These are phyloP conservation scores for Halictus rubicundus DNA, from an alignment of 1,140 invertebrate genomes.

Conservation along the genomic window DNA sequence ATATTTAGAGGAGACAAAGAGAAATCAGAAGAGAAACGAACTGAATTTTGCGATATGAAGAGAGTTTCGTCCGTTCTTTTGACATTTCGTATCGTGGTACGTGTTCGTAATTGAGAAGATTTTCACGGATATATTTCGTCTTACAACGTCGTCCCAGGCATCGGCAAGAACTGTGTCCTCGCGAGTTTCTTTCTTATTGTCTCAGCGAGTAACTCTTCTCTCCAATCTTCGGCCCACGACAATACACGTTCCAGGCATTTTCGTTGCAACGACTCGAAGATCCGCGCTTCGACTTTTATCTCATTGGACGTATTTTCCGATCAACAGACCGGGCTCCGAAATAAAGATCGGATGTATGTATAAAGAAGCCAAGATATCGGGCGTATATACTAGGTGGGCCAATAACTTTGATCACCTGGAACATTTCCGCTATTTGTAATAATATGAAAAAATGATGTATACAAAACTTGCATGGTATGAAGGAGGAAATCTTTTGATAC, in stretches of 20 bases:
- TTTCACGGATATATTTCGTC: background rate
- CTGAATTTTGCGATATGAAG: background rate
- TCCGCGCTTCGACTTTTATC: slow-evolving; percentile 5
- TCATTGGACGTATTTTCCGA: slow-evolving; percentile 22
- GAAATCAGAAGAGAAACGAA: background rate
- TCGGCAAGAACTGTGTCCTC: background rate
- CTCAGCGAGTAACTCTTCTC: background rate
- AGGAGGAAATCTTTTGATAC: too few species aligned
- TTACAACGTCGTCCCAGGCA: background rate
- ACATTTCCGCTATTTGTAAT: too few species aligned
- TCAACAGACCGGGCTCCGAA: background rate
- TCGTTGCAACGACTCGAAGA: slow-evolving; percentile 1
- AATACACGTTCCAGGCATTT: slow-evolving; percentile 1
- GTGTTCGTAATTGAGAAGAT: background rate
- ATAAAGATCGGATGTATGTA: slow-evolving; percentile 6
- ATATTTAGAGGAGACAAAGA: background rate
- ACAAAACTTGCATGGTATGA: too few species aligned
- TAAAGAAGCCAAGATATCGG: background rate
- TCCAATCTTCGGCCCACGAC: background rate
- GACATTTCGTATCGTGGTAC: background rate
- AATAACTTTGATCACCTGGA: too few species aligned
- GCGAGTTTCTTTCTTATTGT: background rate
- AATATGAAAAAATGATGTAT: too few species aligned
- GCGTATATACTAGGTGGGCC: background rate
- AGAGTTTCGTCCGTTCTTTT: background rate